phyloP scores from a whole-genome alignment of 2,888 invertebrate genomes.

The Sturmia bella region DNA sequence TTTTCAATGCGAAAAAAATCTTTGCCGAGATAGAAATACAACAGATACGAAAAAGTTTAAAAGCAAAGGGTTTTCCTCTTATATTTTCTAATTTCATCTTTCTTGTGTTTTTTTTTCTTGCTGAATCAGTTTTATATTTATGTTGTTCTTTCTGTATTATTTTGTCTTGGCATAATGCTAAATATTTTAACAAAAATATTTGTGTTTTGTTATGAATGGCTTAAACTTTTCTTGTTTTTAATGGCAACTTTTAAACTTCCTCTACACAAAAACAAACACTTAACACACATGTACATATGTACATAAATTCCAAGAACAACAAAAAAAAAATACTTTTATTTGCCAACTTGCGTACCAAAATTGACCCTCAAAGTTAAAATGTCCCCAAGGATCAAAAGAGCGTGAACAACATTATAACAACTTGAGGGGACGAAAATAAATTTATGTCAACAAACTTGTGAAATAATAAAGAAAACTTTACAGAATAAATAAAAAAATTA shows the following conservation, averaged over 20 bases:
- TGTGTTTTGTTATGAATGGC: conserved; percentile 40
- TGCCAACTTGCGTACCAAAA: background rate
- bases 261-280: background rate
- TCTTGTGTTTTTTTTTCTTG: conserved; percentile 9
- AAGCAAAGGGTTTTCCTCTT: conserved; percentile 35
- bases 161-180: conserved; percentile 16
- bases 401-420: conserved; percentile 21
- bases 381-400: conserved; percentile 56
- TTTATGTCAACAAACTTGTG: conserved; percentile 40
- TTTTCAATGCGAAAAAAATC: conserved; percentile 38
- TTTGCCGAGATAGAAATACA: background rate
- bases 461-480: conserved; percentile 50
- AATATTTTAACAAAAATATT: conserved; percentile 44
- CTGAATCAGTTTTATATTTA: conserved; percentile 34
- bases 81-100: background rate
- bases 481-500: conserved; percentile 1
- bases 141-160: background rate
- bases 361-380: conserved; percentile 64
- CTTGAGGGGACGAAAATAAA: background rate
- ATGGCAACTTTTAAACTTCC: background rate
- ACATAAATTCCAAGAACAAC: background rate
- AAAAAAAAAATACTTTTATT: background rate
- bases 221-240: conserved; percentile 34
- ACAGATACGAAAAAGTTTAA: conserved; percentile 48
- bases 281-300: background rate